These are phyloP conservation scores for Isurus oxyrinchus DNA, from an alignment of 2,113 vertebrate genomes.

Conservation along the genomic window DNA sequence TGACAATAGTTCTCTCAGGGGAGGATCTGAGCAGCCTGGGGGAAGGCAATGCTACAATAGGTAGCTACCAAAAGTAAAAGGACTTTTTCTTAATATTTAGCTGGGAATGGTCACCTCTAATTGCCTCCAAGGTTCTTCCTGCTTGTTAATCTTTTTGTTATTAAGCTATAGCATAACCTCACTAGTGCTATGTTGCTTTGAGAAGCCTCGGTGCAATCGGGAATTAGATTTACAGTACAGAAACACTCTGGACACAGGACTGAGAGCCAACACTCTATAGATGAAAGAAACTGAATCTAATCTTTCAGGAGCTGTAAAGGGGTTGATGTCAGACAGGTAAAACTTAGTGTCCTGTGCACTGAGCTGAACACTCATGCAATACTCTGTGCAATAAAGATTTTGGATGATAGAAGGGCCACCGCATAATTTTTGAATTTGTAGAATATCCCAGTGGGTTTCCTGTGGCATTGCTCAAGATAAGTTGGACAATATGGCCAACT, in stretches of 20 bases:
- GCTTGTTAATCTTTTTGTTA: not conserved
- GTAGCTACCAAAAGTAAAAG: not conserved
- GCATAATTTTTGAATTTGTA: not conserved
- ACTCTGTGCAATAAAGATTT: not conserved
- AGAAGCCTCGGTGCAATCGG: not conserved
- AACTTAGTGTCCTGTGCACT: not conserved
- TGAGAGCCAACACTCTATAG: not conserved
- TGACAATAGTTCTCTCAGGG: not conserved
- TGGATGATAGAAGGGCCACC: not conserved
- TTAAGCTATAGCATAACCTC: not conserved
- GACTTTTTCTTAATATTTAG: not conserved
- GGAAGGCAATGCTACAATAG: not conserved
- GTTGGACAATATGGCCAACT: not conserved
- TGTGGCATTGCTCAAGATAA: not conserved
- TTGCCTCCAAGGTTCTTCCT: not conserved
- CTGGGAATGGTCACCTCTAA: not conserved
- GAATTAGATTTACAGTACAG: not conserved
- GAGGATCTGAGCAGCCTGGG: not conserved
- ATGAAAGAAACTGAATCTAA: not conserved
- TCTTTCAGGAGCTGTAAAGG: not conserved
- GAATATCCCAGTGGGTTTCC: not conserved
- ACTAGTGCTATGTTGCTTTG: not conserved
- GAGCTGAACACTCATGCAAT: not conserved
- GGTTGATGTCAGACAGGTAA: not conserved
- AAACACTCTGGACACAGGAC: not conserved